Conservation (phyloP, 2,797 vertebrate species). For the Sebastes cheni region DNA sequence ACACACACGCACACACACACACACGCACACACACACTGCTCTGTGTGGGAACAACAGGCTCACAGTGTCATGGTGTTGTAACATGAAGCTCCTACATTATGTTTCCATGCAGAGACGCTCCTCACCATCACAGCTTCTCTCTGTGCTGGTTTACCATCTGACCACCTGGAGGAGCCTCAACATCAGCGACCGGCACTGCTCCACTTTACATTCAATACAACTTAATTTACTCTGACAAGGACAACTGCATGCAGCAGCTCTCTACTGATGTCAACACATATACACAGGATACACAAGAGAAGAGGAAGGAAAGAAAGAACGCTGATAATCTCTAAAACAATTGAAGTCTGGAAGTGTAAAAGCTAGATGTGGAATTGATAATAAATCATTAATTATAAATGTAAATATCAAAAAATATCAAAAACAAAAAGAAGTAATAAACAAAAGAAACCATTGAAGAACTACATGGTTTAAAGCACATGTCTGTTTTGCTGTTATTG, state of each 20-base stretch:
- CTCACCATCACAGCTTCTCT: neutral
- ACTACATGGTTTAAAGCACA: neutral
- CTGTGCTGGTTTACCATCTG: neutral
- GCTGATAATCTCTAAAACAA: too few species aligned
- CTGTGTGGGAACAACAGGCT: constrained; percentile 78
- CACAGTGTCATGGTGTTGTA: constrained; percentile 63
- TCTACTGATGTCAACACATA: neutral
- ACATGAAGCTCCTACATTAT: constrained; percentile 64
- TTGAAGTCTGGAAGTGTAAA: neutral
- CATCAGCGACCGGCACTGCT: neutral
- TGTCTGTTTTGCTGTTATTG: neutral
- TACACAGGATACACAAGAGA: neutral
- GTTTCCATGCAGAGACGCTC: constrained; percentile 46
- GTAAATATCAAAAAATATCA: neutral
- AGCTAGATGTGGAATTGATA: neutral
- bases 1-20: constrained; percentile 10
- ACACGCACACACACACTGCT: neutral
- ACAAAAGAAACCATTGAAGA: neutral
- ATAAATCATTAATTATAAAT: neutral
- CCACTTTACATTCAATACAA: neutral
- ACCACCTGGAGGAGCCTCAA: neutral
- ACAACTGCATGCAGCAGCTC: neutral
- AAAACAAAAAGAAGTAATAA: neutral
- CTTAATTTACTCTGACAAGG: neutral
- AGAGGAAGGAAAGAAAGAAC: neutral